Conservation (phyloP, 2,888 invertebrate genomes). For the Cecidostiba fungosa region DNA sequence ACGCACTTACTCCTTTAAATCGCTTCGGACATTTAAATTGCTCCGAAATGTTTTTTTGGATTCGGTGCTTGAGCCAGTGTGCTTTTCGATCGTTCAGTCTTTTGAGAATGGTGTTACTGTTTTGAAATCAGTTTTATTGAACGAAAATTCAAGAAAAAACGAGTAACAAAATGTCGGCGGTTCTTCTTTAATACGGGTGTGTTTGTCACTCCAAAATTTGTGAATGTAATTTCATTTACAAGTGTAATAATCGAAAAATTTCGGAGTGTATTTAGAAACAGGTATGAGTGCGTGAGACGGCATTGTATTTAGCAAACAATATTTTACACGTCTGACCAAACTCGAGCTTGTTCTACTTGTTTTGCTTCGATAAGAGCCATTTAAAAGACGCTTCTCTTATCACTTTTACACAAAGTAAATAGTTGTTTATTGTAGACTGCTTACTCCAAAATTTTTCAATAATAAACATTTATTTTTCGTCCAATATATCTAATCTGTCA, state of each 20-base stretch:
- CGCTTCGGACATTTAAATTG: not conserved
- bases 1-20: too few relatives aligned
- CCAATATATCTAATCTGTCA: too few relatives aligned
- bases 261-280: not conserved
- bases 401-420: not conserved
- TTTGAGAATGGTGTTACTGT: not conserved
- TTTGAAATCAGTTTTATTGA: not conserved
- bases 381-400: not conserved
- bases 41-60: not conserved
- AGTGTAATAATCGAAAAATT: not conserved
- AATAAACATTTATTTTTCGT: too few relatives aligned
- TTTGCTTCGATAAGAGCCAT: not conserved
- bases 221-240: not conserved
- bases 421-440: not conserved
- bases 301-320: not conserved
- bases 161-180: too few relatives aligned
- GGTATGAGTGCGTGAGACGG: too few relatives aligned
- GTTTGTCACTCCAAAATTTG: not conserved
- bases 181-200: not conserved
- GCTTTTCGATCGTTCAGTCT: too few relatives aligned
- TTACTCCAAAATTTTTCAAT: too few relatives aligned
- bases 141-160: not conserved
- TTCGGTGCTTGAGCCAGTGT: too few relatives aligned
- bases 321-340: not conserved
- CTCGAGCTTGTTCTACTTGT: not conserved